A percentile compares a stretch with the other conserved stretches of the same genome.
Evolutionary conservation across 2,888 invertebrate genomes (phyloP).

Genomic region (Drosophila putrida): DNA sequence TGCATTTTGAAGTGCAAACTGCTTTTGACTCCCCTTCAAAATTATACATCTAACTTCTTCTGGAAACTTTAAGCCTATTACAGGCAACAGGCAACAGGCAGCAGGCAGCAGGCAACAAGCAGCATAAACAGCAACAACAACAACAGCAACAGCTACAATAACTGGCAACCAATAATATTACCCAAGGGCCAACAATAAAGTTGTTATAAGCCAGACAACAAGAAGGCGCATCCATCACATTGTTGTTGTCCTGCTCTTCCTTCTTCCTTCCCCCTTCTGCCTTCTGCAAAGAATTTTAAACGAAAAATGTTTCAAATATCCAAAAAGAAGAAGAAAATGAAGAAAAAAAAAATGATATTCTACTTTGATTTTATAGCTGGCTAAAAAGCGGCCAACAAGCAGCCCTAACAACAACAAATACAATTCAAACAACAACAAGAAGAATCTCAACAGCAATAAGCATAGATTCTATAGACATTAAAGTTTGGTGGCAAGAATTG

Average conservation of each 20-base stretch:
- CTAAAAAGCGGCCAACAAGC: conserved; percentile 19
- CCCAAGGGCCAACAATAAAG: conserved; percentile 39
- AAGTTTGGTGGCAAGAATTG: background rate
- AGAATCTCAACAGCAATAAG: conserved; percentile 17
- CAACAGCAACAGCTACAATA: conserved; percentile 22
- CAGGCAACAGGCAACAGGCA: conserved; percentile 34
- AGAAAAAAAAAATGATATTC: conserved; percentile 16
- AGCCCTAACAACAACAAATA: conserved; percentile 15
- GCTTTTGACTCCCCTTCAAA: background rate
- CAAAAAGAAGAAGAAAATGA: conserved; percentile 19
- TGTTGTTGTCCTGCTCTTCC: conserved; percentile 11
- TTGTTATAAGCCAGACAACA: conserved; percentile 22
- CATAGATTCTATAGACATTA: conserved; percentile 6
- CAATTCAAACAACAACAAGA: conserved; percentile 3
- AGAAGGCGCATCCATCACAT: conserved; percentile 12
- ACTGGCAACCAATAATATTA: conserved; percentile 44
- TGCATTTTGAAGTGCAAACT: conserved; percentile 19
- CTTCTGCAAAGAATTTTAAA: conserved; percentile 55
- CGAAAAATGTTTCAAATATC: conserved; percentile 61
- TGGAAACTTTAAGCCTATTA: conserved; percentile 33
- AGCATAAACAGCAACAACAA: conserved; percentile 29
- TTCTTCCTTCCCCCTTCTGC: background rate
- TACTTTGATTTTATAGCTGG: conserved; percentile 54
- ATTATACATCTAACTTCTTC: conserved; percentile 14
- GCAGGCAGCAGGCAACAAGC: conserved; percentile 13